Evolutionary conservation across 2,113 vertebrate genomes (phyloP).

Genomic region (Rynchops niger): DNA sequence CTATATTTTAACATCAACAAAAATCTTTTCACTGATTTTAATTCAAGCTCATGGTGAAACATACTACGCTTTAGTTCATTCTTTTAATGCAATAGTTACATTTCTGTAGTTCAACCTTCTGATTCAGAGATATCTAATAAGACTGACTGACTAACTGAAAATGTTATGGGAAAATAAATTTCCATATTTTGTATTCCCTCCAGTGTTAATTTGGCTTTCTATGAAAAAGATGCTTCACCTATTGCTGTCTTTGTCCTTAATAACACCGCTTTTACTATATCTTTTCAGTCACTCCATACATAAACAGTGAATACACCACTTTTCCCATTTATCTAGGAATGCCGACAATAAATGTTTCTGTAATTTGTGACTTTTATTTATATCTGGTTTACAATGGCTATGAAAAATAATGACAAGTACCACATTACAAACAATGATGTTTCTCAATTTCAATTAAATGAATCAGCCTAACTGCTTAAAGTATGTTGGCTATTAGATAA

Average conservation of each 20-base stretch:
- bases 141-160: neutral
- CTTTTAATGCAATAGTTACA: neutral
- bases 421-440: neutral
- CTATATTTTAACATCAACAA: neutral
- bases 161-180: neutral
- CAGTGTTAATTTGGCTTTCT: neutral
- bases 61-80: neutral
- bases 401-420: neutral
- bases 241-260: neutral
- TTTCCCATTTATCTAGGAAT: neutral
- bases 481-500: neutral
- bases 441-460: neutral
- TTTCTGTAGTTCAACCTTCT: neutral
- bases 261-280: neutral
- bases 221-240: neutral
- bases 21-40: neutral
- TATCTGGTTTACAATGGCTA: neutral
- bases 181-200: neutral
- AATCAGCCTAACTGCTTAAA: neutral
- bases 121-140: neutral
- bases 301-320: neutral
- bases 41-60: neutral
- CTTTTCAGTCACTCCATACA: neutral
- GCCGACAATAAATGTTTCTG: neutral
- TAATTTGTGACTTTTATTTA: neutral